Evolutionary conservation across 2,113 vertebrate genomes (phyloP).

Genomic region (Nibea coibor): DNA sequence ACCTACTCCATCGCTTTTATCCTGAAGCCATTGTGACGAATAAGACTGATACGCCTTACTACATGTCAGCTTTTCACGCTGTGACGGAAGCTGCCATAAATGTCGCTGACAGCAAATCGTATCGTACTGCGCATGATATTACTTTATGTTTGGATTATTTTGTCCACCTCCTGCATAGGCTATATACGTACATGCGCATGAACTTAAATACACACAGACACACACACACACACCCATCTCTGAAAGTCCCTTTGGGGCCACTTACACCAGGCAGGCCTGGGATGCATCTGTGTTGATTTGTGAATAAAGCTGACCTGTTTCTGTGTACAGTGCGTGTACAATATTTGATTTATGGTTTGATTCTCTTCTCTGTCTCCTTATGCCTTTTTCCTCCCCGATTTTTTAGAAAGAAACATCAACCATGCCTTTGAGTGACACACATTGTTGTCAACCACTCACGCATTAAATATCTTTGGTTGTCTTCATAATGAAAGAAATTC

Average conservation of each 20-base stretch:
- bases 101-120: slow-evolving; percentile 3
- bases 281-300: slow-evolving; percentile 15
- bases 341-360: slow-evolving; percentile 35
- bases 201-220: not conserved
- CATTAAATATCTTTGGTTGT: slow-evolving; percentile 17
- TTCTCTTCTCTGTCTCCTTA: not conserved
- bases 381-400: not conserved
- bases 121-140: not conserved
- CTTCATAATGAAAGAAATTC: not conserved
- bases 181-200: not conserved
- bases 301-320: slow-evolving; percentile 35
- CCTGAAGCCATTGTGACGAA: not conserved
- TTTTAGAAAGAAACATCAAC: not conserved
- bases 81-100: not conserved
- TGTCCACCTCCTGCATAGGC: not conserved
- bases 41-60: not conserved
- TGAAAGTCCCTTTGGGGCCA: slow-evolving; percentile 61
- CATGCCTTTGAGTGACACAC: slow-evolving; percentile 1
- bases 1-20: slow-evolving; percentile 22
- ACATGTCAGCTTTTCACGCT: slow-evolving; percentile 16
- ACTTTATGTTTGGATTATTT: not conserved
- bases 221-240: slow-evolving; percentile 8
- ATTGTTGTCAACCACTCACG: not conserved
- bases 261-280: slow-evolving; percentile 41
- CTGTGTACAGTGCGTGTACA: not conserved